Conservation (phyloP, 2,797 vertebrate species). For the Enteromius radiatus region DNA sequence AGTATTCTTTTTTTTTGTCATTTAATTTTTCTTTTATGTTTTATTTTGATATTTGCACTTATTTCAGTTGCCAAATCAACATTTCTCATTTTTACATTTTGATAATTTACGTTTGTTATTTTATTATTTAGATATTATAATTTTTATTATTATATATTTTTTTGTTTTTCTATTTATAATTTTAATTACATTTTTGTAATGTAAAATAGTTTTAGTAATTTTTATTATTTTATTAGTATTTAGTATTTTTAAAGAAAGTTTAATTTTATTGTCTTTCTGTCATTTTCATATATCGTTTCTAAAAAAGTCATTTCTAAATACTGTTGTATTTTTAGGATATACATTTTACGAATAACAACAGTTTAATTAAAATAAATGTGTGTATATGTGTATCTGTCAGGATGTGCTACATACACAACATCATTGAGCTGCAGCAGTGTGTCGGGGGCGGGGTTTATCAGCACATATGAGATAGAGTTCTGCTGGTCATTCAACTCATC, state of each 20-base stretch:
- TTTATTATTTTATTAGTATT: no score
- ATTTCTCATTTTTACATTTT: background rate
- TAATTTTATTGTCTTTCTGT: background rate
- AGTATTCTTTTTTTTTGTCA: background rate
- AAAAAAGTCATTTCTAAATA: no score
- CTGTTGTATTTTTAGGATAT: background rate
- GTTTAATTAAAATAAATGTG: background rate
- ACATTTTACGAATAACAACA: background rate
- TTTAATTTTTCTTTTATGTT: background rate
- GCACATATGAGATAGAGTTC: conserved; percentile 93
- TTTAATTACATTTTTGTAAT: no score
- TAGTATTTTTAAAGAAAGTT: background rate
- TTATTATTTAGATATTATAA: background rate
- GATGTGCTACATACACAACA: conserved; percentile 82
- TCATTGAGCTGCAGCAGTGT: conserved; percentile 91
- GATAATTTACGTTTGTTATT: background rate
- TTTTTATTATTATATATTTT: background rate
- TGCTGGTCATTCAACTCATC: conserved; percentile 95
- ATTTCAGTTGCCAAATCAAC: background rate
- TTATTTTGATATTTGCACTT: background rate
- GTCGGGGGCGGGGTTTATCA: conserved; percentile 93
- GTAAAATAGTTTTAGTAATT: no score
- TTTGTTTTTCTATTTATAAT: background rate
- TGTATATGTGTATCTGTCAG: background rate
- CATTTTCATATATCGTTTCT: no score